Evolutionary conservation across 2,113 vertebrate genomes (phyloP), one percentile per base, ranked within the genome.

Genomic region (Cebidichthys violaceus): DNA sequence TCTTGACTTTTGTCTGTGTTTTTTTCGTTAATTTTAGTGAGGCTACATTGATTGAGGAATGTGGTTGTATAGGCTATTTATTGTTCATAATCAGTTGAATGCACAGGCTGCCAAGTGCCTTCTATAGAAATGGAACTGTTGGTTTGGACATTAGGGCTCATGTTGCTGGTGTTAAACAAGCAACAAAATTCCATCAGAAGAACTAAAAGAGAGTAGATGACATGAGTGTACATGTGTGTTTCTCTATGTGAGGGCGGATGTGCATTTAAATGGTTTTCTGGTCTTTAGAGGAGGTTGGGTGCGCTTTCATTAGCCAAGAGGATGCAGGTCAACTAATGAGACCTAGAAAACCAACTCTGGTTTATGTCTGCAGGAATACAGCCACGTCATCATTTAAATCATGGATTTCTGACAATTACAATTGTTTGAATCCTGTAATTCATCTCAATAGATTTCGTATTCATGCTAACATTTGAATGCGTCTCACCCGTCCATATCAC

Each of bases 401-500:
- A 33, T 60, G 15, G 9, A 15, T 18, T 57, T 55, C 9, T 29
- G 43, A 17, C 13, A 8, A 5, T 20, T 6, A 39, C 15, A 22
- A 52, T 22, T 22, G 20, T 52, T 52, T 52, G 9, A 52, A 52
- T 52, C 50, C 5, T 50, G 45, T 50, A 10, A 5, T 71, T 33
- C 22, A 57, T 43, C 2, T 33, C 11, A 43, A 9, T 33, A 50
- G 11, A 13, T 52, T 43, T 74, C 0, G 24, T 35, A 37, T 37
- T 37, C 9, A 35, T 74, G 71, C 13, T 15, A 5, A 41, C 13
- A 1, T 10, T 22, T 35, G 5, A 41, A 2, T 35, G 24, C 22
- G 11, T 0, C 89, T 93, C 78, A 97, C 96, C 96, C n/a, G 96
- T 97, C 96, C 96, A 97, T 84, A 97, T 94, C 69, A 97, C 91